Evolutionary conservation across 1,140 invertebrate species (phyloP), one percentile per base, ranked within the genome.

Genomic region (Drosophila aff.): DNA sequence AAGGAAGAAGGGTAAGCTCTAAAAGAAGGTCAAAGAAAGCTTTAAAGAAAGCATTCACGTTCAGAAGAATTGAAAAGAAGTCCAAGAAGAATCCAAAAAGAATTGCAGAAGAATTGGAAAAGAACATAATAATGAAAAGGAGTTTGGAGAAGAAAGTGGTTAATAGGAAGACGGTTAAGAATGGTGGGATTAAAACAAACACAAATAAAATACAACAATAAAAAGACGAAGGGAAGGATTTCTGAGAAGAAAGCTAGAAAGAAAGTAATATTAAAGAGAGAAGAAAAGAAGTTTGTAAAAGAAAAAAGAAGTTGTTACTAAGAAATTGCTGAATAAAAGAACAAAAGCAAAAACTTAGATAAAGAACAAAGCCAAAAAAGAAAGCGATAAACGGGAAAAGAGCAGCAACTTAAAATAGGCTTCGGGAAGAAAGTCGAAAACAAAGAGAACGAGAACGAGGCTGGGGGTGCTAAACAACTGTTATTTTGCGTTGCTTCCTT

Each of bases 381-480:
- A 18, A 31, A 16, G 26, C 13, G 4, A 38, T 21, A 18, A 18
- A 10, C 10, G 21, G 13, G 9, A 8, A 15, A 6, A 23, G n/a
- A 13, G n/a, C 31, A 18, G 4, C 6, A n/a, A 31, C 47, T 28
- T 6, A 28, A 28, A n/a, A 28, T 28, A 50, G 33, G 33, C 33
- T 38, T 9, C 21, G 10, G 36, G 15, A 57, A 23, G 36, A 57
- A 57, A 57, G 36, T 40, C 3, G 21, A 3, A 1, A 57, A 40
- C 0, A 57, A 26, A 23, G 36, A 5, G 28, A 18, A 16, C 55
- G 57, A 21, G 8, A 23, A 23, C 23, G 23, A 23, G 23, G 23
- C 23, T 23, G 23, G 23, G n/a, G 33, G 60, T 66, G 65, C 21
- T 38, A 46, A 68, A 49, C 66, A 67, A 69, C 63, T 43, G 66